Evolutionary conservation across 2,113 vertebrate genomes (phyloP).

Genomic region (Bucco capensis): DNA sequence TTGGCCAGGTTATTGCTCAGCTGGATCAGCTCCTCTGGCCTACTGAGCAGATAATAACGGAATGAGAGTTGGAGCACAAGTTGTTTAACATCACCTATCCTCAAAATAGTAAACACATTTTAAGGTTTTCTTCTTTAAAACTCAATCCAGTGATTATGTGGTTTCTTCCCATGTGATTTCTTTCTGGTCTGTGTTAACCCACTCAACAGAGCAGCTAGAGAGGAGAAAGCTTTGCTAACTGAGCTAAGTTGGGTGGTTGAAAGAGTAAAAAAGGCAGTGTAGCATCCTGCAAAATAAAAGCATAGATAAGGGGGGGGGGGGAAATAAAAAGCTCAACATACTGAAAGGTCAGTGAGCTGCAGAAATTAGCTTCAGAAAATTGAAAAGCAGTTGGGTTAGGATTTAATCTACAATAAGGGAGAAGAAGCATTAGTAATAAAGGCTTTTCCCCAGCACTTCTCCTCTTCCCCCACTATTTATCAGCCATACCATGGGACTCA

Average conservation of each 20-base stretch:
- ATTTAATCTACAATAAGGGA: slow-evolving; percentile 37
- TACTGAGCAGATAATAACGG: too few species aligned
- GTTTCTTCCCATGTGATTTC: neutral
- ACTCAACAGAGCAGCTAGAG: slow-evolving; percentile 53
- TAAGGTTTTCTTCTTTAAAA: neutral
- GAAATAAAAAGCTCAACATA: neutral
- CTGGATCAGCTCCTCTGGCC: neutral
- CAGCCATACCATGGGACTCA: slow-evolving; percentile 34
- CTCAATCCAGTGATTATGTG: neutral
- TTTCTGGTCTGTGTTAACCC: neutral
- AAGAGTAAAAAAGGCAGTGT: slow-evolving; percentile 68
- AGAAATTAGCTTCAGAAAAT: slow-evolving; percentile 36
- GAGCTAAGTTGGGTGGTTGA: slow-evolving; percentile 61
- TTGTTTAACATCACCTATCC: neutral
- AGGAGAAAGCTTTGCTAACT: slow-evolving; percentile 73
- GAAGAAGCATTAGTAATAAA: slow-evolving; percentile 30
- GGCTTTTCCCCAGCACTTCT: slow-evolving; percentile 2
- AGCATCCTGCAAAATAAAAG: slow-evolving; percentile 76
- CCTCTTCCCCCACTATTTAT: slow-evolving; percentile 19
- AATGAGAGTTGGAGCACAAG: neutral
- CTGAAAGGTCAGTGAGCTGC: neutral
- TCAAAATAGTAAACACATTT: neutral
- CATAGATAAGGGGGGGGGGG: neutral
- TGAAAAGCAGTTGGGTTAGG: slow-evolving; percentile 15
- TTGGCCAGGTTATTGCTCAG: neutral